Percentiles rank a stretch among this genome's conserved stretches.
phyloP scores from a whole-genome alignment of 2,888 invertebrate species.

The Platerodrilus igneus region DNA sequence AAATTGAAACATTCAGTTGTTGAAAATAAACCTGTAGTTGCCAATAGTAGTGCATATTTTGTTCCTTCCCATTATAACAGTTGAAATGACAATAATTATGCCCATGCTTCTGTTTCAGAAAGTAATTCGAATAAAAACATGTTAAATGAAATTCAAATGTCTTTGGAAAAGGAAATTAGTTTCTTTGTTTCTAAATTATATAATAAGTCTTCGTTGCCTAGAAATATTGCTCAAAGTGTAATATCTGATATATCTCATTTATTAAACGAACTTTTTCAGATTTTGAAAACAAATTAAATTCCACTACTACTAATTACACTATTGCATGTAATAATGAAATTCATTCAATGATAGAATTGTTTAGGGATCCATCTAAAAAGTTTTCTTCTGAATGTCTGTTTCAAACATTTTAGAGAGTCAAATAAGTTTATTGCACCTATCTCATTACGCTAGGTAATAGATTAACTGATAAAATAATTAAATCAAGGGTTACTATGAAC shows the following conservation, averaged over 20 bases:
- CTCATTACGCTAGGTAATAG: neutral
- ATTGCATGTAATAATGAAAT: neutral
- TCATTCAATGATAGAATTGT: neutral
- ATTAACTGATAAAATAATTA: neutral
- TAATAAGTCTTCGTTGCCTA: neutral
- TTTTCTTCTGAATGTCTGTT: neutral
- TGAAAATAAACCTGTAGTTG: too few relatives aligned
- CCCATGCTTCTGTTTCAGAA: too few relatives aligned
- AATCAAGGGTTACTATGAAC: neutral
- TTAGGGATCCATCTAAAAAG: neutral
- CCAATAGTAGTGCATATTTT: too few relatives aligned
- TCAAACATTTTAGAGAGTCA: constrained; percentile 1
- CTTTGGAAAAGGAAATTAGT: neutral
- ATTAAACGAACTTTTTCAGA: neutral
- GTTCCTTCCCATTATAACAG: too few relatives aligned
- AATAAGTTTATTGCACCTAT: neutral
- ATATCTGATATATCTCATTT: neutral
- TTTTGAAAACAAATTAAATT: neutral
- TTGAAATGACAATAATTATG: too few relatives aligned
- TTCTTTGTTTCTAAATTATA: constrained; percentile 3
- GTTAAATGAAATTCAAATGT: neutral
- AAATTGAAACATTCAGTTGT: too few relatives aligned
- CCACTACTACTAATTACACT: too few relatives aligned
- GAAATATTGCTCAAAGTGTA: constrained; percentile 1
- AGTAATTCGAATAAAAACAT: constrained; percentile 1